Conservation (phyloP, 2,888 invertebrate genomes). For the Chorisops tibialis region DNA sequence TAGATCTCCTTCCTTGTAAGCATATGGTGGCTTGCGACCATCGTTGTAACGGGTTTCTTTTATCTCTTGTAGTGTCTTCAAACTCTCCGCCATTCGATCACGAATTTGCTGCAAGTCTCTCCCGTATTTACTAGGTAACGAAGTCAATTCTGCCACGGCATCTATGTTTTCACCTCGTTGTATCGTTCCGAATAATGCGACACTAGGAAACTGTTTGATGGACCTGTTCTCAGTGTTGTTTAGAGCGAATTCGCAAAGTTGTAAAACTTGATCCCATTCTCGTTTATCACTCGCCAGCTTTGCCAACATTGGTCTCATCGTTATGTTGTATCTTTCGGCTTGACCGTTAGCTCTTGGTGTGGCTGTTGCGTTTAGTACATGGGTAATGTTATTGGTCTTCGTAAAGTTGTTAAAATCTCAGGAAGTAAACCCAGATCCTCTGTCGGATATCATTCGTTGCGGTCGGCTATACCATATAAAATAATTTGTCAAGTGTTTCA, state of each 20-base stretch:
- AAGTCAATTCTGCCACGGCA: background rate
- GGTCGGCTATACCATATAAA: conserved; percentile 34
- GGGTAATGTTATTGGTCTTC: background rate
- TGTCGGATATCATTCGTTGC: conserved; percentile 32
- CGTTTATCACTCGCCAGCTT: background rate
- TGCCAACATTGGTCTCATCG: background rate
- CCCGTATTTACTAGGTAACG: background rate
- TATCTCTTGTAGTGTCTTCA: background rate
- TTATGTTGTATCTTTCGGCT: background rate
- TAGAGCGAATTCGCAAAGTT: background rate
- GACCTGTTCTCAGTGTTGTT: background rate
- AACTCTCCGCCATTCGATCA: background rate
- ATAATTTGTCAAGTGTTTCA: conserved; percentile 20
- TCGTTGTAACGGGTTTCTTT: background rate
- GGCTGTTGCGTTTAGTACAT: conserved; percentile 9
- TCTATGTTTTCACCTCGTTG: background rate
- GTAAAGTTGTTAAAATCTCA: conserved; percentile 30
- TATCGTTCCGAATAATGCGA: background rate
- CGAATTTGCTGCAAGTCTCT: background rate
- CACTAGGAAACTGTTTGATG: background rate
- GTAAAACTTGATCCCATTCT: background rate
- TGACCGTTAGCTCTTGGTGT: conserved; percentile 3
- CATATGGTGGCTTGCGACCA: background rate
- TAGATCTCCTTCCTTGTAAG: background rate
- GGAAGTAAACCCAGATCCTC: conserved; percentile 35